Conservation (phyloP, 1,140 invertebrate genomes). For the Ruditapes philippinarum region DNA sequence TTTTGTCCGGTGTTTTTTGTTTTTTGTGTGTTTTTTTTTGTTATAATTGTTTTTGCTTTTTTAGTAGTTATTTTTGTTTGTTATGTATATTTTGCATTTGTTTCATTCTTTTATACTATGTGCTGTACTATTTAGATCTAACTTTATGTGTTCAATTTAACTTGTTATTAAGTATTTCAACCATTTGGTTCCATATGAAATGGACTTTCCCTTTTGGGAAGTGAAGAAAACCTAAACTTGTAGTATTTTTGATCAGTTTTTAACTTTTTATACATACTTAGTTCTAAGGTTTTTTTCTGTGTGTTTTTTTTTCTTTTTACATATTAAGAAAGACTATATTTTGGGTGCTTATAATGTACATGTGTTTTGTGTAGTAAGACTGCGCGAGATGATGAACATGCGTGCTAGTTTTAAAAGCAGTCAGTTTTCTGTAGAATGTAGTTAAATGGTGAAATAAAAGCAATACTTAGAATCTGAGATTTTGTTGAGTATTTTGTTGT, state of each 20-base stretch:
- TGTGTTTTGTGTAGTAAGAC: slow-evolving; percentile 21
- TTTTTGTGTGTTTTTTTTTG: background rate
- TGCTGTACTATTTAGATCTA: slow-evolving; percentile 14
- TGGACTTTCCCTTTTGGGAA: slow-evolving; percentile 7
- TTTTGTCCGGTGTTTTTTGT: slow-evolving; percentile 19
- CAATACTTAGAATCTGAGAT: slow-evolving; percentile 52
- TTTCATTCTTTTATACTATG: background rate
- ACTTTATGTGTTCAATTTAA: background rate
- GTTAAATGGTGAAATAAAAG: slow-evolving; percentile 63
- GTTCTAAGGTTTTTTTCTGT: background rate
- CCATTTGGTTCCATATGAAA: background rate
- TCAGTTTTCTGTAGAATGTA: slow-evolving; percentile 55
- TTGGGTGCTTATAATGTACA: slow-evolving; percentile 49
- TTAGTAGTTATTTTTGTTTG: background rate
- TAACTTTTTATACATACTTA: slow-evolving; percentile 32
- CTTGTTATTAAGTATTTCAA: background rate
- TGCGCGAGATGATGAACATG: slow-evolving; percentile 6
- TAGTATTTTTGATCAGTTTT: slow-evolving; percentile 21
- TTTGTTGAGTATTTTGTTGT: background rate
- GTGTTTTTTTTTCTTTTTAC: too few relatives aligned
- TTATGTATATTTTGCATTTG: background rate
- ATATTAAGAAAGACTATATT: slow-evolving; percentile 15
- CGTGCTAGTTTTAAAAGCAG: slow-evolving; percentile 32
- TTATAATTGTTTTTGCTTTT: background rate
- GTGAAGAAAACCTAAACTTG: background rate